Percentiles rank a stretch among this genome's conserved stretches.
Evolutionary conservation across 2,113 vertebrate genomes (phyloP).

Genomic region (Toxostoma redivivum): DNA sequence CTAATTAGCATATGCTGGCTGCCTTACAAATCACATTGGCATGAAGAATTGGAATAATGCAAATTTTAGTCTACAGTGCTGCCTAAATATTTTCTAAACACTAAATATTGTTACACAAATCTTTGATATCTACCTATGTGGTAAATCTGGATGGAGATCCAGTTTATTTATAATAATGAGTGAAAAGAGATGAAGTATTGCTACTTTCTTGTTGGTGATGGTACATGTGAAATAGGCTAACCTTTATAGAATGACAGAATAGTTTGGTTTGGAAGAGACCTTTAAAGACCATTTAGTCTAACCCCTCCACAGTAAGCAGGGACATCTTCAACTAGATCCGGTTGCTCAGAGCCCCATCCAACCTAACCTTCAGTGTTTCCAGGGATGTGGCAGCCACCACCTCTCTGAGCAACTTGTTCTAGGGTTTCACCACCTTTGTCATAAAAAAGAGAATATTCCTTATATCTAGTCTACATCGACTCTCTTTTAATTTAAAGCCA

Average conservation of each 20-base stretch:
- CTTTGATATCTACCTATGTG: neutral
- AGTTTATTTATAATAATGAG: neutral
- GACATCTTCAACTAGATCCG: neutral
- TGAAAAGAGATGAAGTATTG: neutral
- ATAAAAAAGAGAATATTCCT: neutral
- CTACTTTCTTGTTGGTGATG: neutral
- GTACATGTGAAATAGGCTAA: neutral
- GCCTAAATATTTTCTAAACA: slow-evolving; percentile 49
- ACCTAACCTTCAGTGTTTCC: neutral
- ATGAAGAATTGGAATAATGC: slow-evolving; percentile 11
- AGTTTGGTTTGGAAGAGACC: neutral
- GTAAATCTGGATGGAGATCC: neutral
- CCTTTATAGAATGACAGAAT: neutral
- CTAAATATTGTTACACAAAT: neutral
- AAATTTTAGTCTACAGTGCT: neutral
- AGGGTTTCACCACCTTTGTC: neutral
- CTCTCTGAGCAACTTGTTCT: neutral
- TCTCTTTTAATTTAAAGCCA: neutral
- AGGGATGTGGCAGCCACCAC: neutral
- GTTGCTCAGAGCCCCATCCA: neutral
- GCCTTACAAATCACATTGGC: slow-evolving; percentile 18
- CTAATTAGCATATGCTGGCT: slow-evolving; percentile 3
- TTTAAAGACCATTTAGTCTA: neutral
- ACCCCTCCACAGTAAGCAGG: neutral
- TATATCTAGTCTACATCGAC: neutral